A percentile compares a stretch with the other conserved stretches of the same genome.
Conservation (phyloP, 2,113 vertebrate genomes). For the Epinephelus moara region DNA sequence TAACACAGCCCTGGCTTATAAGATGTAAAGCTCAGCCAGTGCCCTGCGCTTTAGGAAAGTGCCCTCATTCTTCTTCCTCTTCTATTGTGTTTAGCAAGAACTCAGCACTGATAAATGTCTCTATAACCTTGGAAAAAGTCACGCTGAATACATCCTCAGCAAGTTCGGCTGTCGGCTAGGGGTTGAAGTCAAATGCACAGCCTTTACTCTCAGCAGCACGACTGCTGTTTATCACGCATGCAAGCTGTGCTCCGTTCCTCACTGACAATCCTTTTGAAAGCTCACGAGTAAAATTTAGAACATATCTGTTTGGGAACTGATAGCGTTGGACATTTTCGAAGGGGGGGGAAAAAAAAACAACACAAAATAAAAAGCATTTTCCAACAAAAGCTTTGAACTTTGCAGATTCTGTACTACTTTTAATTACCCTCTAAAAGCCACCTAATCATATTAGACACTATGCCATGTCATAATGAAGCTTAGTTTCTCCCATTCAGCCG, state of each 20-base stretch:
- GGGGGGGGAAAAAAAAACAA: slow-evolving; percentile 7
- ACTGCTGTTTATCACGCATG: slow-evolving; percentile 32
- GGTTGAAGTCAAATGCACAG: slow-evolving; percentile 59
- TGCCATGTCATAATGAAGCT: slow-evolving; percentile 66
- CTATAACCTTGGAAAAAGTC: slow-evolving; percentile 75
- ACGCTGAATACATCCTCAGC: slow-evolving; percentile 54
- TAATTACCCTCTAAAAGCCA: slow-evolving; percentile 61
- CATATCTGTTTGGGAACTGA: slow-evolving; percentile 1
- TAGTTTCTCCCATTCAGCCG: slow-evolving; percentile 63
- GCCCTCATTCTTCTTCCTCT: slow-evolving; percentile 50
- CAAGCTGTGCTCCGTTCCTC: slow-evolving; percentile 18
- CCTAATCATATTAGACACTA: slow-evolving; percentile 62
- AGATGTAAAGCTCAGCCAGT: slow-evolving; percentile 31
- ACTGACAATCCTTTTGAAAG: slow-evolving; percentile 6
- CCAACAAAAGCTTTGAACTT: slow-evolving; percentile 24
- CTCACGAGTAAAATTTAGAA: neutral
- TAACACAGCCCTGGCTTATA: neutral
- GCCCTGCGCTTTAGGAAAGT: slow-evolving; percentile 29
- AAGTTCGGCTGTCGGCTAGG: slow-evolving; percentile 57
- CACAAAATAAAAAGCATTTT: slow-evolving; percentile 7
- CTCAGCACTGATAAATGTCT: slow-evolving; percentile 63
- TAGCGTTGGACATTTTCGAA: neutral
- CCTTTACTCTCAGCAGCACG: slow-evolving; percentile 16
- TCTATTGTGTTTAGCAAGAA: slow-evolving; percentile 49
- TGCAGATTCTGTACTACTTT: slow-evolving; percentile 39